Evolutionary conservation across 2,888 invertebrate species (phyloP), one percentile per base, ranked within the genome.

Genomic region (Galerucella pusilla): DNA sequence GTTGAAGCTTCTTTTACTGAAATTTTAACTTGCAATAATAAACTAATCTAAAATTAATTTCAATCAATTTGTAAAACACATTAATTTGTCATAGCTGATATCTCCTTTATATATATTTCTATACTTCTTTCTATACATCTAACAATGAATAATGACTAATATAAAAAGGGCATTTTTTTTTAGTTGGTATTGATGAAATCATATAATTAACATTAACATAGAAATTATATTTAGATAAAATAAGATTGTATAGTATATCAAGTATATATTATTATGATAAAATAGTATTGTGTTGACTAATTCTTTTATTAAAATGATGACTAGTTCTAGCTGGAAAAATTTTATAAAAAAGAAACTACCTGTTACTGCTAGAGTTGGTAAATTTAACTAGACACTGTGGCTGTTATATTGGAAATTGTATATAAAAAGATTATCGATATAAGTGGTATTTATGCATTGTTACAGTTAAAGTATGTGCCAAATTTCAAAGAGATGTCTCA

Each of bases 401-500:
- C 9, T 42, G 1, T 20, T 42, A 52, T 7, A 52, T n/a, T 52
- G 52, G n/a, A 52, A 52, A n/a, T 52, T 7, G n/a, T n/a, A 52
- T 42, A 42, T 42, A 42, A 42, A 42, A 42, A 42, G 35, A 42
- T 9, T 42, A 42, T 42, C 35, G 35, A 42, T 42, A 42, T 0
- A 59, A 57, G 54, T 16, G 35, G 42, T 25, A 65, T 71, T 68
- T 45, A 52, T 52, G 45, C 63, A 68, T 67, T 71, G 59, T 70
- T 74, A 65, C 16, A 67, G 10, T 80, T 60, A 69, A 84, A 82
- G 80, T 85, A 85, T 86, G 86, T 86, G 86, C 86, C 86, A 87
- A 86, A 86, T 87, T 86, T 83, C 85, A 83, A 84, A 85, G 84
- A 84, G 83, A 84, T 84, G 83, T 85, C 84, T 84, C 85, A 84